Percentiles rank a stretch among this genome's conserved stretches.
These are phyloP conservation scores for Antechinus flavipes DNA, from an alignment of 2,113 vertebrate species.

Conservation along the genomic window DNA sequence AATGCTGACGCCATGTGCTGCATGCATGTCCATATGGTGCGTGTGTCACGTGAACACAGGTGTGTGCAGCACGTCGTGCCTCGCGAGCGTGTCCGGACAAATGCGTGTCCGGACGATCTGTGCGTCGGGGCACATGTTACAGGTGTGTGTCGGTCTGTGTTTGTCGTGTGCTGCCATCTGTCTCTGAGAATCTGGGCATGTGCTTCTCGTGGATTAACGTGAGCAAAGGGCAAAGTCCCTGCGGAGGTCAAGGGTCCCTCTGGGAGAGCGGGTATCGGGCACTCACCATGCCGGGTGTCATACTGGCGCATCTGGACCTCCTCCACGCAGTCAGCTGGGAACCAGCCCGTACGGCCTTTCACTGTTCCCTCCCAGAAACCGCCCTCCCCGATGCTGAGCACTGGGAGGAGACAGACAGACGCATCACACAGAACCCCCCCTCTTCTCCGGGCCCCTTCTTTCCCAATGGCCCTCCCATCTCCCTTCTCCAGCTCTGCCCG, in stretches of 20 bases:
- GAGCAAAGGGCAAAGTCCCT: background rate
- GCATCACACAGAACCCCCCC: background rate
- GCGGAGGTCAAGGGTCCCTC: background rate
- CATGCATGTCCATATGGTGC: background rate
- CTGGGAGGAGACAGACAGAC: conserved; percentile 78
- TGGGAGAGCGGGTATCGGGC: background rate
- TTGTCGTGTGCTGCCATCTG: background rate
- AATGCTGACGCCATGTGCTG: background rate
- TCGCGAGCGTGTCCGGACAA: accelerated
- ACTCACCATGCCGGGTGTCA: conserved; percentile 93
- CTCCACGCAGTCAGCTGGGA: conserved; percentile 98
- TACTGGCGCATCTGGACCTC: conserved; percentile 99
- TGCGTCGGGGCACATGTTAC: background rate
- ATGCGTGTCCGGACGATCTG: background rate
- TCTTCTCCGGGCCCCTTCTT: too few relatives aligned
- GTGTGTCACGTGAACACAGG: background rate
- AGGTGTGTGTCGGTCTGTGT: background rate
- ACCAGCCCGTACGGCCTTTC: conserved; percentile 98
- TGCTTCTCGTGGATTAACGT: background rate
- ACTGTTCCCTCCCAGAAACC: conserved; percentile 99
- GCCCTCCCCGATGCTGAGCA: conserved; percentile 98
- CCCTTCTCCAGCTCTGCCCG: background rate
- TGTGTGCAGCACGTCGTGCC: accelerated
- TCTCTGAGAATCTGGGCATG: background rate
- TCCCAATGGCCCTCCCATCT: background rate